Conservation (phyloP, 2,888 invertebrate genomes). For the Kryphioiulus occultus region DNA sequence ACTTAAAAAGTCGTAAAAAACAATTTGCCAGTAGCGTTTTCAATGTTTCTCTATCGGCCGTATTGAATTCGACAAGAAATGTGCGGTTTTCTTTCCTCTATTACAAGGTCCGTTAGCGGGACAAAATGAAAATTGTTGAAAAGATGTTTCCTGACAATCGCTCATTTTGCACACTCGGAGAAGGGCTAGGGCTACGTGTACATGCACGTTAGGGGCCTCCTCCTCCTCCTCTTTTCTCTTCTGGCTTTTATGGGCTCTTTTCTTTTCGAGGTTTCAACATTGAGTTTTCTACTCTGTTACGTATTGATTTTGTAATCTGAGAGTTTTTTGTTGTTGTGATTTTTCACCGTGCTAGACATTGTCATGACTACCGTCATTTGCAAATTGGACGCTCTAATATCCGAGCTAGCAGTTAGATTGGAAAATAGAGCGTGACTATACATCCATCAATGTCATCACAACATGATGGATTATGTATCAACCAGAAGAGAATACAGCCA, state of each 20-base stretch:
- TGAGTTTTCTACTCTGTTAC: slow-evolving; percentile 44
- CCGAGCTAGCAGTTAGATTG: slow-evolving; percentile 40
- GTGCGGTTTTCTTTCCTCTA: neutral
- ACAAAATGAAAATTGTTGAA: slow-evolving; percentile 33
- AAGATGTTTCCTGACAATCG: slow-evolving; percentile 36
- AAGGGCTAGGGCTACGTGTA: too few species aligned
- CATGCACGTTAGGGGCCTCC: neutral
- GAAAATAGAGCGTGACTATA: slow-evolving; percentile 47
- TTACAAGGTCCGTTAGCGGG: slow-evolving; percentile 28
- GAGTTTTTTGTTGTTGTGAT: slow-evolving; percentile 46
- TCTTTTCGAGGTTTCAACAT: neutral
- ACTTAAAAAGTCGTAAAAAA: neutral
- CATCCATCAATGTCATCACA: slow-evolving; percentile 47
- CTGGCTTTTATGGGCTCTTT: slow-evolving; percentile 20
- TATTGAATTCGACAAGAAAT: neutral
- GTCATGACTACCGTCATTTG: slow-evolving; percentile 47
- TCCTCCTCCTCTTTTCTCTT: neutral
- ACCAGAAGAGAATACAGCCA: slow-evolving; percentile 8
- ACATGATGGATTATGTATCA: slow-evolving; percentile 46
- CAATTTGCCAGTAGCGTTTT: neutral
- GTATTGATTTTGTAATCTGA: slow-evolving; percentile 47
- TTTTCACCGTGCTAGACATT: slow-evolving; percentile 44
- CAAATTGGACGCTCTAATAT: slow-evolving; percentile 46
- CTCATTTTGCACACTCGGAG: neutral
- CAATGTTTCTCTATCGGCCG: neutral